Evolutionary conservation across 2,888 invertebrate species (phyloP), one percentile per base, ranked within the genome.

Genomic region (Peribatodes rhomboidaria): DNA sequence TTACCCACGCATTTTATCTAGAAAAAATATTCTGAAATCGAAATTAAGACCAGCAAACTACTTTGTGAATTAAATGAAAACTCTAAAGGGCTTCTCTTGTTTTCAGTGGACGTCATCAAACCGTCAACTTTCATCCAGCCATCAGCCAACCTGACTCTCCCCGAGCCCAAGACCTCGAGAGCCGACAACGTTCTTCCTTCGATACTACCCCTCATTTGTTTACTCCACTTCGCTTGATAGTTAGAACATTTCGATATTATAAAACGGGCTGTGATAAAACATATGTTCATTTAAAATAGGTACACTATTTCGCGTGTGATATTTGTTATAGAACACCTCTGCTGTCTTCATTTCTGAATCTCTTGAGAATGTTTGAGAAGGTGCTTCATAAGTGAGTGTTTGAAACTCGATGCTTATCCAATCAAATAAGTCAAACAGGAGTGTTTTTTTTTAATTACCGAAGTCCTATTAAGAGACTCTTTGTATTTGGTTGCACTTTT

Each of bases 221-320:
- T 84, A 72, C 73, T 85, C 59, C 76, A 74, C 65, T 69, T 83
- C 73, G 85, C 88, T 86, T 89, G 85, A 85, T 85, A 83, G 76
- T 67, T 71, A 69, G 70, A 72, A 74, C 46, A 65, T 67, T 68
- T 67, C 52, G 61, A 61, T 81, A 77, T 82, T 79, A 85, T 77
- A 83, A 79, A 89, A 86, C 87, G 84, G 88, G 89, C 92, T 92
- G 92, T 92, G 92, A 92, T 92, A 90, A 82, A 80, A 80, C 80
- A 82, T 78, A 72, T 80, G 79, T 80, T 82, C 77, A 80, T 80
- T 82, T 73, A 73, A 70, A 73, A 68, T 73, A 73, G 69, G 69
- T 73, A 68, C 71, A 68, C 64, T 64, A 68, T 66, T 71, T 70
- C 67, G 68, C 68, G 63, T 73, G 69, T 73, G 73, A 73, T 71